phyloP scores from a whole-genome alignment of 2,888 invertebrate genomes.

The Glaucopsyche alexis region DNA sequence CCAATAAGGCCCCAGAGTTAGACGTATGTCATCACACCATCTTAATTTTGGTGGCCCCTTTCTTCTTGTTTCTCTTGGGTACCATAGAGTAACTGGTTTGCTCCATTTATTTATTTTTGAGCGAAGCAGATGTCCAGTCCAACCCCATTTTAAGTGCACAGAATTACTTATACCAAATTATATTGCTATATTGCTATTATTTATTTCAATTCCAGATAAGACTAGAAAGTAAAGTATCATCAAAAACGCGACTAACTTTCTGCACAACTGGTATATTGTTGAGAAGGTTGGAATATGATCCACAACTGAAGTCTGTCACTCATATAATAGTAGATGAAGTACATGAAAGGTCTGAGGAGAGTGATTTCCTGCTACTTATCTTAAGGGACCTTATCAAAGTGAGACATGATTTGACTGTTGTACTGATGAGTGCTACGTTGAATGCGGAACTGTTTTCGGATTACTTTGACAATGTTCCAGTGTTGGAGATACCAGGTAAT shows the following conservation, averaged over 20 bases:
- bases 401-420: constrained; percentile 87
- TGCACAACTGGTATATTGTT: constrained; percentile 96
- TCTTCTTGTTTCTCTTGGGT: too few species aligned
- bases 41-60: too few species aligned
- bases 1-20: too few species aligned
- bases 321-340: constrained; percentile 95
- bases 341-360: constrained; percentile 94
- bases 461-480: constrained; percentile 90
- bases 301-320: constrained; percentile 86
- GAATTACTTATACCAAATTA: too few species aligned
- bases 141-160: too few species aligned
- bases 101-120: too few species aligned
- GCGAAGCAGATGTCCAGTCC: too few species aligned
- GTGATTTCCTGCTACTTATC: constrained; percentile 93
- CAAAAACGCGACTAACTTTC: constrained; percentile 90
- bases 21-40: too few species aligned
- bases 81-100: too few species aligned
- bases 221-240: constrained; percentile 87
- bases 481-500: constrained; percentile 88
- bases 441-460: constrained; percentile 91
- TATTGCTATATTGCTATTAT: background rate
- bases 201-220: constrained; percentile 82
- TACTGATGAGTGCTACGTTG: constrained; percentile 96
- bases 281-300: constrained; percentile 89
- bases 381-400: constrained; percentile 86